Percentiles rank a stretch among this genome's conserved stretches.
phyloP scores from a whole-genome alignment of 2,113 vertebrate genomes.

The Guaruba guarouba region DNA sequence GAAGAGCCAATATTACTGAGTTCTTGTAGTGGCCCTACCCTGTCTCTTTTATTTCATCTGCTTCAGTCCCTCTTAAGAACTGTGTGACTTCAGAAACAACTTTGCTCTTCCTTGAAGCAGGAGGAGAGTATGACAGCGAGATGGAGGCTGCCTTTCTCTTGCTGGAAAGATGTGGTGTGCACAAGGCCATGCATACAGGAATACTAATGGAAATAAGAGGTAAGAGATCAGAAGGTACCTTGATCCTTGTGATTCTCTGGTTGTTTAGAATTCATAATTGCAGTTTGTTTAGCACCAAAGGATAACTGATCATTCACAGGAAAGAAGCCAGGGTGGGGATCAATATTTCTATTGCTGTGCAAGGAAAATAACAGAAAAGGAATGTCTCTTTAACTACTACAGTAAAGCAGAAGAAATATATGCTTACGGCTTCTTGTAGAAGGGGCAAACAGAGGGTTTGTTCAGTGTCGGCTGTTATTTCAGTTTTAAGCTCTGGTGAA shows the following conservation, averaged over 20 bases:
- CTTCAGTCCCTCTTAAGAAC: not conserved
- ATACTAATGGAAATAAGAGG: not conserved
- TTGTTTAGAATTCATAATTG: not conserved
- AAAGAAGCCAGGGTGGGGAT: not conserved
- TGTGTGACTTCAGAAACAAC: not conserved
- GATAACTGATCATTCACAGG: not conserved
- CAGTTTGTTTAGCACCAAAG: not conserved
- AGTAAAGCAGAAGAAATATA: not conserved
- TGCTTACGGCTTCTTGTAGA: not conserved
- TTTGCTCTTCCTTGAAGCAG: not conserved
- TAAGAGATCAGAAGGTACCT: not conserved
- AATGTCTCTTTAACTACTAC: not conserved
- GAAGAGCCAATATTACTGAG: not conserved
- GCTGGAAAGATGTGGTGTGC: fast-evolving
- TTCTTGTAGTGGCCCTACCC: not conserved
- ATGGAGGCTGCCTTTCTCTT: not conserved
- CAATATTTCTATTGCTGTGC: not conserved
- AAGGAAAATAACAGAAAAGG: not conserved
- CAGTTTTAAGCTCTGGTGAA: not conserved
- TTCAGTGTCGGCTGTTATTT: not conserved
- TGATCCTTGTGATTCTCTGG: not conserved
- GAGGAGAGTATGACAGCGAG: not conserved
- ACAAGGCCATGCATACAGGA: not conserved
- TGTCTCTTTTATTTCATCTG: not conserved
- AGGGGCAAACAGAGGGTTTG: not conserved